A percentile compares a stretch with the other conserved stretches of the same genome.
Conservation (phyloP, 1,140 invertebrate species). For the Plutomurus gul region DNA sequence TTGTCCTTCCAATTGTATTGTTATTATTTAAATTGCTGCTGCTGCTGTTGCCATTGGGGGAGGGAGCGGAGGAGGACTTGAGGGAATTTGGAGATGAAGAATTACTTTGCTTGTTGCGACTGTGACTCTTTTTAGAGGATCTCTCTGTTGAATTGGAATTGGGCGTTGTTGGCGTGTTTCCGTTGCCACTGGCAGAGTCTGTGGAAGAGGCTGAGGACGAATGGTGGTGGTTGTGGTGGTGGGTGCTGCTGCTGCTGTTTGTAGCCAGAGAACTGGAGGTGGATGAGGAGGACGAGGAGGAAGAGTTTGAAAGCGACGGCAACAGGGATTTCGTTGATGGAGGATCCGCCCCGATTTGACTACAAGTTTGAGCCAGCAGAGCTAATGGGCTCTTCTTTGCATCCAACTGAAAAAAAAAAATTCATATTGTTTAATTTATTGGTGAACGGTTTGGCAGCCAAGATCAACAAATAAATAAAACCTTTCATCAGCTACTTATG, state of each 20-base stretch:
- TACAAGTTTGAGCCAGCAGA: slow-evolving; percentile 68
- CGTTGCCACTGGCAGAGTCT: neutral
- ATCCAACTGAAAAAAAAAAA: slow-evolving; percentile 63
- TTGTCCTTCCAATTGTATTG: neutral
- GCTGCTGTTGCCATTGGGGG: neutral
- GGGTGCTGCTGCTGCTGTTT: neutral
- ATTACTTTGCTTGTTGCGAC: neutral
- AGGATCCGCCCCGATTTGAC: slow-evolving; percentile 67
- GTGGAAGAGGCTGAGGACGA: neutral
- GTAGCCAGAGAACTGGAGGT: neutral
- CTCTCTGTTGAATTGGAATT: neutral
- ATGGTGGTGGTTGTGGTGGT: too few relatives aligned
- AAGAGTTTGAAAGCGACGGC: neutral
- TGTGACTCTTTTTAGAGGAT: neutral
- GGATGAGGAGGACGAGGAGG: slow-evolving; percentile 26
- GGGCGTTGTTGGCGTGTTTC: slow-evolving; percentile 14
- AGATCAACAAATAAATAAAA: too few relatives aligned
- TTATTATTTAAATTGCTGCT: neutral
- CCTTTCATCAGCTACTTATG: too few relatives aligned
- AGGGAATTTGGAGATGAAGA: neutral
- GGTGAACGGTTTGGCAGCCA: too few relatives aligned
- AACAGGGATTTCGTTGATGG: slow-evolving; percentile 47
- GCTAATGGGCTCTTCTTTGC: slow-evolving; percentile 69
- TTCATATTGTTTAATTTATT: too few relatives aligned
- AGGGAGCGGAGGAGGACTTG: neutral